phyloP scores from a whole-genome alignment of 2,888 invertebrate genomes.

The Trichogramma evanescens region DNA sequence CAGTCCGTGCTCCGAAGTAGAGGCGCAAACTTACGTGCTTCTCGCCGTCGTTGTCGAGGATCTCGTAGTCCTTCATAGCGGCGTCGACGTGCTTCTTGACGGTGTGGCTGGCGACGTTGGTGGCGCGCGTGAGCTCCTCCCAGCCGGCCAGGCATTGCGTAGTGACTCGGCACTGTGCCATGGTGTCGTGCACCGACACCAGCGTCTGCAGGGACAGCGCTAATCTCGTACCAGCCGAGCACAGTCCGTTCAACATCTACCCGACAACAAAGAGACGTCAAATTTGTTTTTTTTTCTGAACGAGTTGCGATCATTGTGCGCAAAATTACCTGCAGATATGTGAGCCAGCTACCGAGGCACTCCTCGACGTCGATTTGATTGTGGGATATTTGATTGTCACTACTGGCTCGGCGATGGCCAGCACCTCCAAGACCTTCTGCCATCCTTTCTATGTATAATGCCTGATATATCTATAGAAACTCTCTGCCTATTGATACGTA shows the following conservation, averaged over 20 bases:
- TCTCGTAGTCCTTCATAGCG: conserved; percentile 48
- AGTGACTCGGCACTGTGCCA: conserved; percentile 51
- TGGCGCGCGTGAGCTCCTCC: conserved; percentile 60
- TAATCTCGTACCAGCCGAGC: conserved; percentile 57
- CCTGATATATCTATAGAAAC: no score
- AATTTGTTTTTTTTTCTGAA: background rate
- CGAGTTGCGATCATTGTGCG: background rate
- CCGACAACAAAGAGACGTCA: background rate
- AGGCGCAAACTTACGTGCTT: conserved; percentile 35
- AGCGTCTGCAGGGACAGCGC: conserved; percentile 56
- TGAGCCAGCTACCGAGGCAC: conserved; percentile 44
- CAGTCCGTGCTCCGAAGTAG: background rate
- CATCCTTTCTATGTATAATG: conserved; percentile 23
- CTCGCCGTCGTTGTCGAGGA: conserved; percentile 36
- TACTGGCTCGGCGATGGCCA: conserved; percentile 27
- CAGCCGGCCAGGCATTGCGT: conserved; percentile 55
- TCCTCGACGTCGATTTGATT: conserved; percentile 43
- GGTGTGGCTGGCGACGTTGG: conserved; percentile 57
- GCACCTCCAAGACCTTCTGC: conserved; percentile 33
- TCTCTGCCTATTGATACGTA: no score
- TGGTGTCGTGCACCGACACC: conserved; percentile 40
- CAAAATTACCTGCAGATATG: conserved; percentile 41
- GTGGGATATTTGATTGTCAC: conserved; percentile 39
- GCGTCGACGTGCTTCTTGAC: conserved; percentile 59
- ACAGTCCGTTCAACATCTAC: conserved; percentile 58